A percentile compares a stretch with the other conserved stretches of the same genome.
These are phyloP conservation scores for Jordanella pulchra DNA, from an alignment of 2,797 vertebrate genomes.

Conservation along the genomic window DNA sequence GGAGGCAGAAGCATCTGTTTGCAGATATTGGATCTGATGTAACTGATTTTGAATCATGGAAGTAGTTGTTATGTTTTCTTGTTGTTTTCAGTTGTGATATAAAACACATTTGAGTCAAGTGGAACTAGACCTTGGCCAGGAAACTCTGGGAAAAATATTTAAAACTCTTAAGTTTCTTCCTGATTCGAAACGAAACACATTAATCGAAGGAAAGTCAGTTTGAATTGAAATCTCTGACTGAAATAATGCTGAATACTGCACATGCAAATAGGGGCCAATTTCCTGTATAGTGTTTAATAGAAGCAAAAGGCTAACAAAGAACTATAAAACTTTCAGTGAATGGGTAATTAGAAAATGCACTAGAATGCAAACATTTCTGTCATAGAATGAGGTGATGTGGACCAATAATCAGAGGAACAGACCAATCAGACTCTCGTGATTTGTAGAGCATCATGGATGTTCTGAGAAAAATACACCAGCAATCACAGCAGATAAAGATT, in stretches of 20 bases:
- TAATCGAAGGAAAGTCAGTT: background rate
- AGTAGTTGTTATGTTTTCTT: no score
- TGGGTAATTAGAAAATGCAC: no score
- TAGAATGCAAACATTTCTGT: no score
- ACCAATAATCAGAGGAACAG: slow-evolving; percentile 66
- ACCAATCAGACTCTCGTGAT: slow-evolving; percentile 45
- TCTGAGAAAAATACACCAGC: slow-evolving; percentile 37
- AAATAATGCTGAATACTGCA: slow-evolving; percentile 1
- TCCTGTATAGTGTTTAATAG: background rate
- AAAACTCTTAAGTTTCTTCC: no score
- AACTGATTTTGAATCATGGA: no score
- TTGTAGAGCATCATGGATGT: slow-evolving; percentile 17
- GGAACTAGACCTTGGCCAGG: no score
- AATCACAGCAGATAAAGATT: slow-evolving; percentile 43
- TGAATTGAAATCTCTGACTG: slow-evolving; percentile 18
- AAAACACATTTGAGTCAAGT: no score
- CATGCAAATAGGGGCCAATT: background rate
- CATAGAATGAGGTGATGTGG: no score
- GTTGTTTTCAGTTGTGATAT: no score
- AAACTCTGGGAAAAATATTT: no score
- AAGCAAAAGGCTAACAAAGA: slow-evolving; percentile 1
- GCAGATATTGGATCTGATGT: no score
- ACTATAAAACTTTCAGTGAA: background rate
- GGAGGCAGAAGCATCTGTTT: no score
- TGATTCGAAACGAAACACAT: background rate